A percentile compares a stretch with the other conserved stretches of the same genome.
These are phyloP conservation scores for Brienomyrus brachyistius DNA, from an alignment of 2,113 vertebrate species.

Conservation along the genomic window DNA sequence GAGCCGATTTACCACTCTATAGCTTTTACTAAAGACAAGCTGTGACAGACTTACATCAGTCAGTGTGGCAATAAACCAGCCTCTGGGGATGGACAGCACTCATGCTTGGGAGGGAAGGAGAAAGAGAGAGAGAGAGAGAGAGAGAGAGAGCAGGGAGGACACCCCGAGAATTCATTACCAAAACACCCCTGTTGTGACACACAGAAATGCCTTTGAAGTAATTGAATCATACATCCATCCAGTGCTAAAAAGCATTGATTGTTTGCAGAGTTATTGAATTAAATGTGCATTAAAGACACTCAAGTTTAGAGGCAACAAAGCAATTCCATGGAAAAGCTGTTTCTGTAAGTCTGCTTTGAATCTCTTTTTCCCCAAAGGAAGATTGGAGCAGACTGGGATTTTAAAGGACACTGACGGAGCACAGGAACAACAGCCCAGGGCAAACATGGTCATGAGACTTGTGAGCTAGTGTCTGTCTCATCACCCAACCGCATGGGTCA, in stretches of 20 bases:
- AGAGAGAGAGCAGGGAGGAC: slow-evolving; percentile 32
- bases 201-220: slow-evolving; percentile 34
- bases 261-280: slow-evolving; percentile 62
- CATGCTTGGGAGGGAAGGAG: background rate
- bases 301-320: slow-evolving; percentile 53
- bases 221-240: slow-evolving; percentile 48
- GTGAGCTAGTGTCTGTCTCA: slow-evolving; percentile 16
- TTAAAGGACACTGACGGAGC: slow-evolving; percentile 10
- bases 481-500: background rate
- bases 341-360: slow-evolving; percentile 45
- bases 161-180: slow-evolving; percentile 44
- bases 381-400: background rate
- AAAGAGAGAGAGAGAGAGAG: background rate
- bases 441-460: slow-evolving; percentile 12
- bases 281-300: slow-evolving; percentile 56
- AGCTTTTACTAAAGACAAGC: background rate
- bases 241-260: slow-evolving; percentile 54
- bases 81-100: background rate
- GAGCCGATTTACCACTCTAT: background rate
- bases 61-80: background rate
- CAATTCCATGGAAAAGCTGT: slow-evolving; percentile 48
- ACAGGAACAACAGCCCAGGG: background rate
- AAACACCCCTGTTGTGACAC: slow-evolving; percentile 9
- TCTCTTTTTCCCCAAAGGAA: background rate
- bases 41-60: background rate